phyloP scores from a whole-genome alignment of 2,888 invertebrate species.

The Harpalus rubripes region DNA sequence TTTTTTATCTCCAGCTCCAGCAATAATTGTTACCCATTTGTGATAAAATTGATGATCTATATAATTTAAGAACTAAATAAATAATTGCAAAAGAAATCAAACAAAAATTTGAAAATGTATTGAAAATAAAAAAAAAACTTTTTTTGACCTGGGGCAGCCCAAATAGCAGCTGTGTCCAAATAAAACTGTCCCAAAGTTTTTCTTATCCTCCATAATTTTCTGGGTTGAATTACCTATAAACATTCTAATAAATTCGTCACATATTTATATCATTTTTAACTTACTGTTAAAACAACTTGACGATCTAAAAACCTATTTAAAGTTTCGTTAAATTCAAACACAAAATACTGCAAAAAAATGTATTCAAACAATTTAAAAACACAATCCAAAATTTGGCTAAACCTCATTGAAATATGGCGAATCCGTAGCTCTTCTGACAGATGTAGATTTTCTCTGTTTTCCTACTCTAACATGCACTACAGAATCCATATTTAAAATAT shows the following conservation, averaged over 20 bases:
- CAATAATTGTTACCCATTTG: constrained; percentile 90
- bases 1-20: constrained; percentile 78
- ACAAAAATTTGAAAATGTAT: too few species aligned
- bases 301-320: constrained; percentile 81
- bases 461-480: constrained; percentile 83
- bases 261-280: constrained; percentile 43
- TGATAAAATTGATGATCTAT: constrained; percentile 89
- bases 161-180: constrained; percentile 85
- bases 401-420: constrained; percentile 86
- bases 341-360: constrained; percentile 81
- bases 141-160: constrained; percentile 82
- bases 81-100: too few species aligned
- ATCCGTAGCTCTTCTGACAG: constrained; percentile 80
- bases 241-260: constrained; percentile 31
- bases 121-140: background rate
- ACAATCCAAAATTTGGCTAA: constrained; percentile 63
- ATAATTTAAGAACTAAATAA: background rate
- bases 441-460: constrained; percentile 81
- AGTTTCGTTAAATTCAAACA: constrained; percentile 82
- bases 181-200: constrained; percentile 81
- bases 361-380: background rate
- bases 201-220: constrained; percentile 76
- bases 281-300: constrained; percentile 81
- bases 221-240: constrained; percentile 74
- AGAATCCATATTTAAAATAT: constrained; percentile 79